Evolutionary conservation across 2,888 invertebrate genomes (phyloP).

Genomic region (Mythimna vitellina): DNA sequence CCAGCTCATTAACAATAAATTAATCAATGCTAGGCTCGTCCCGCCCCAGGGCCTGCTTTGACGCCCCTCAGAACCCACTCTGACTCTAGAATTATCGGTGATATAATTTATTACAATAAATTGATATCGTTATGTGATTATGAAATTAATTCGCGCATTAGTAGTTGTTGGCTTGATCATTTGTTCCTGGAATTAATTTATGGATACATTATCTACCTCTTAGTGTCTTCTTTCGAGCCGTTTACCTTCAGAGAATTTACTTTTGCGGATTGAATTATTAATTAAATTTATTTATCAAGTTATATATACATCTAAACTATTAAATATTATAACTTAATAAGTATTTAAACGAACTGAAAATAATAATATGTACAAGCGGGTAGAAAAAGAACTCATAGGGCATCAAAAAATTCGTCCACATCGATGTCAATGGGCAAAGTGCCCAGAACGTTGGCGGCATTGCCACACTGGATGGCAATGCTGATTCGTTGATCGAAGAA

Average conservation of each 20-base stretch:
- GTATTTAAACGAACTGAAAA: too few relatives aligned
- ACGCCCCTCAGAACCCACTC: slow-evolving; percentile 57
- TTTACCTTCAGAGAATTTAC: neutral
- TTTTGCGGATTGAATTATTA: neutral
- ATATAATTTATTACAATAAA: slow-evolving; percentile 62
- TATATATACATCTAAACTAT: too few relatives aligned
- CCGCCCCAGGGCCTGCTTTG: slow-evolving; percentile 65
- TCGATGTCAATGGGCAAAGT: too few relatives aligned
- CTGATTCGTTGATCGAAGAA: too few relatives aligned
- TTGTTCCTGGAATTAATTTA: slow-evolving; percentile 3
- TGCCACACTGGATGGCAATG: too few relatives aligned
- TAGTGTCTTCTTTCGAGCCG: neutral
- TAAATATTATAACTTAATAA: too few relatives aligned
- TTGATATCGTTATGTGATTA: slow-evolving; percentile 57
- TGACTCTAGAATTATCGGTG: slow-evolving; percentile 59
- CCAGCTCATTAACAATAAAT: slow-evolving; percentile 85
- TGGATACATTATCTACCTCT: too few relatives aligned
- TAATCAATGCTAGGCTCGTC: slow-evolving; percentile 72
- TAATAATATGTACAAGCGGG: too few relatives aligned
- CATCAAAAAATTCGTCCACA: too few relatives aligned
- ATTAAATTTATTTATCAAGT: too few relatives aligned
- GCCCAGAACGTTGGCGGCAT: too few relatives aligned
- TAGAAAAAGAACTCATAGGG: too few relatives aligned
- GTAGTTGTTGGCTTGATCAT: neutral
- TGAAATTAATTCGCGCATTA: slow-evolving; percentile 24